Evolutionary conservation across 2,113 vertebrate genomes (phyloP).

Genomic region (Festucalex cinctus): DNA sequence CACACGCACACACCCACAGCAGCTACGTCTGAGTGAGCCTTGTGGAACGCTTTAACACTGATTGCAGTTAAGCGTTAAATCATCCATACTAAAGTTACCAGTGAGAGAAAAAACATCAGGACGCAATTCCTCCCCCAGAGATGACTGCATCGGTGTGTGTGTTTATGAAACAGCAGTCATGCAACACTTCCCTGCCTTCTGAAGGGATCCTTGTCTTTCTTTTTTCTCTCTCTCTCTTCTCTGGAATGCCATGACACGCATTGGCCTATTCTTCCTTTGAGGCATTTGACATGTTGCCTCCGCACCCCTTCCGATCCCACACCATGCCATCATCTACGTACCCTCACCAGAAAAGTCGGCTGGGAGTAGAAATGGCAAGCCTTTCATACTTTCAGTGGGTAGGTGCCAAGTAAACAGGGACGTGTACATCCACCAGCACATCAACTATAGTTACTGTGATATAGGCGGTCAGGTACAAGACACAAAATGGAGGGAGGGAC

Average conservation of each 20-base stretch:
- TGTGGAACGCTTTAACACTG: slow-evolving; percentile 75
- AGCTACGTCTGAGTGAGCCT: slow-evolving; percentile 65
- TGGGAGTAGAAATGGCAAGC: slow-evolving; percentile 55
- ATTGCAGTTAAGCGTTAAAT: slow-evolving; percentile 78
- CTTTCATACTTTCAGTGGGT: slow-evolving; percentile 51
- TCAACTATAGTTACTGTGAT: neutral
- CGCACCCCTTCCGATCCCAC: slow-evolving; percentile 13
- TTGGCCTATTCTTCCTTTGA: slow-evolving; percentile 45
- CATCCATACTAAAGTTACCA: slow-evolving; percentile 74
- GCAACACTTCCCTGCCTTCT: slow-evolving; percentile 59
- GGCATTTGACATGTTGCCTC: slow-evolving; percentile 59
- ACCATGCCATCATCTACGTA: neutral
- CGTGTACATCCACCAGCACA: slow-evolving; percentile 20
- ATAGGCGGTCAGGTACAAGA: neutral
- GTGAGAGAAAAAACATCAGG: slow-evolving; percentile 67
- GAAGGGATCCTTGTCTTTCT: slow-evolving; percentile 65
- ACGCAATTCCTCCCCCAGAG: slow-evolving; percentile 49
- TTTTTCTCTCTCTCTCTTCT: slow-evolving; percentile 36
- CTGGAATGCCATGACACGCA: slow-evolving; percentile 47
- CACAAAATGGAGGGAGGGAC: neutral
- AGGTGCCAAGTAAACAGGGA: slow-evolving; percentile 55
- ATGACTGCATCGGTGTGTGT: slow-evolving; percentile 49
- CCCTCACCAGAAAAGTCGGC: slow-evolving; percentile 7
- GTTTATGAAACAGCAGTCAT: slow-evolving; percentile 67
- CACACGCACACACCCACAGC: slow-evolving; percentile 18